phyloP scores from a whole-genome alignment of 2,888 invertebrate genomes.

The Catocala sponsa region DNA sequence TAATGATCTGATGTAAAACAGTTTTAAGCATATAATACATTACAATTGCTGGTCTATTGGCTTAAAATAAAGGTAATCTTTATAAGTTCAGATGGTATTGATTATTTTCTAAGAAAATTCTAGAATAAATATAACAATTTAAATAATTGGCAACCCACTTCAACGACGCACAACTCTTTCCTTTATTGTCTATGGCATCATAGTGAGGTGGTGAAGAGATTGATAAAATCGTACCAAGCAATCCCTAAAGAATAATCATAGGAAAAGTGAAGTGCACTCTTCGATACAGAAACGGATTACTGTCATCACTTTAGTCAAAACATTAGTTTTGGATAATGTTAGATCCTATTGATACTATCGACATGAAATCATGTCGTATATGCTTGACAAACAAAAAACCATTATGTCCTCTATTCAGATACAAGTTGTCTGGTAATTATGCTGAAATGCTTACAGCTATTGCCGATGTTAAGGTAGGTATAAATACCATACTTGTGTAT shows the following conservation, averaged over 20 bases:
- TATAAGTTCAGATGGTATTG: not conserved
- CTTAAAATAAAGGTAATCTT: no score
- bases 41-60: no score
- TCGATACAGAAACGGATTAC: constrained; percentile 57
- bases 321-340: constrained; percentile 64
- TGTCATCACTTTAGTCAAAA: constrained; percentile 60
- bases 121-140: not conserved
- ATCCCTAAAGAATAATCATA: constrained; percentile 44
- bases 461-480: constrained; percentile 81
- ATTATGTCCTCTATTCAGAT: constrained; percentile 81
- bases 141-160: constrained; percentile 14
- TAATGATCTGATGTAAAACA: no score
- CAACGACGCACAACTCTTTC: constrained; percentile 32
- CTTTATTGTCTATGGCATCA: constrained; percentile 47
- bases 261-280: constrained; percentile 55
- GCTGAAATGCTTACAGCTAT: constrained; percentile 86
- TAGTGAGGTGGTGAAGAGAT: constrained; percentile 50
- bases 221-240: constrained; percentile 42
- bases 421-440: constrained; percentile 83
- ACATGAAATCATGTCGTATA: constrained; percentile 81
- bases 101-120: constrained; percentile 9
- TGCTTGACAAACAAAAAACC: constrained; percentile 79
- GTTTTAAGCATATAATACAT: no score
- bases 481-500: constrained; percentile 23
- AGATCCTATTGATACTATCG: constrained; percentile 64